Percentiles rank a stretch among this genome's conserved stretches.
Evolutionary conservation across 1,140 invertebrate genomes (phyloP).

Genomic region (Meteorus sp.): DNA sequence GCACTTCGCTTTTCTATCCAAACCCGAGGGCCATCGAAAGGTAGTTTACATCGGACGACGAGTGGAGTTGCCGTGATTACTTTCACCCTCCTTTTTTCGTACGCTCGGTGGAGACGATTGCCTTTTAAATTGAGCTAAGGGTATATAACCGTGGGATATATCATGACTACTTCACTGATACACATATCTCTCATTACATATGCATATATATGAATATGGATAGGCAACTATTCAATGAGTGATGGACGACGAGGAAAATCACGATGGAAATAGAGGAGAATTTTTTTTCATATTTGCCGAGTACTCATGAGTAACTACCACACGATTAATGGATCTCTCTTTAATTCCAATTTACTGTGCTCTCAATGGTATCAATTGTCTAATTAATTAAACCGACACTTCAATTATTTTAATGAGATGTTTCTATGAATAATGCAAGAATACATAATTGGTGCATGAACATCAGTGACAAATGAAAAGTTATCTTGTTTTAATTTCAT

Average conservation of each 20-base stretch:
- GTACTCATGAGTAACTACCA: conserved; percentile 13
- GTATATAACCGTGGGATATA: conserved; percentile 24
- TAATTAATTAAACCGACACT: conserved; percentile 13
- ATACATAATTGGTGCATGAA: no score
- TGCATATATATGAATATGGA: not conserved
- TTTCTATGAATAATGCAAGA: no score
- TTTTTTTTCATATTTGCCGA: conserved; percentile 15
- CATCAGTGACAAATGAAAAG: no score
- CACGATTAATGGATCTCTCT: conserved; percentile 7
- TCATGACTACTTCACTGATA: not conserved
- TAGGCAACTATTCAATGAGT: no score
- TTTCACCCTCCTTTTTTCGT: conserved; percentile 39
- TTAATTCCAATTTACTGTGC: conserved; percentile 17
- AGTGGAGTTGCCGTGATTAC: conserved; percentile 38
- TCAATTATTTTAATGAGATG: not conserved
- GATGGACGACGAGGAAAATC: no score
- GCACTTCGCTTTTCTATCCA: conserved; percentile 7
- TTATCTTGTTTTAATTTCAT: not conserved
- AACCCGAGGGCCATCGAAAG: conserved; percentile 46
- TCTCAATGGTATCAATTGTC: conserved; percentile 13
- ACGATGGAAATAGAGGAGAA: conserved; percentile 4
- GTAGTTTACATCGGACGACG: conserved; percentile 47
- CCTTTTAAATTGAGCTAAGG: conserved; percentile 26
- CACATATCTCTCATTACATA: not conserved
- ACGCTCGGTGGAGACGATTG: conserved; percentile 18